Base-by-base conservation (phyloP, 2,113 vertebrate genomes). In the Cepphus grylle region DNA sequence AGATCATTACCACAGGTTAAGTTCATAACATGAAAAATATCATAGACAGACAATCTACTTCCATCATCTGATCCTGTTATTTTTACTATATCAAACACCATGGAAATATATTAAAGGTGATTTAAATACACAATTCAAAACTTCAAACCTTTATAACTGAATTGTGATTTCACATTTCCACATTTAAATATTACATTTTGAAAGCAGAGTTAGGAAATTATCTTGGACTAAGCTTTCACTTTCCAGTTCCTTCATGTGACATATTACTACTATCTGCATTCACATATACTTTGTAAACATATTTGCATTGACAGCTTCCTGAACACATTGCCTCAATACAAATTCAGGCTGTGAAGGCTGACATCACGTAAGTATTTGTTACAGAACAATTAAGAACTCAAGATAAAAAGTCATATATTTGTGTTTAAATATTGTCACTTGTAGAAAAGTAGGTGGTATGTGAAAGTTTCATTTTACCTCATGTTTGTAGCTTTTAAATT, bases 1-100 rank as follows among this genome's bases (percentile, higher is more conserved):
- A 97, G 91, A 92, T 93, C 63, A 84, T 83, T 81, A 96, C 67
- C 96, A 95, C 90, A 94, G 81, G 92, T 93, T 94, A 94, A 84
- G 90, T 88, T 95, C 73, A 77, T 87, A 95, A 79, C 78, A 90
- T 82, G 91, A 97, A 98, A 97, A 97, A 93, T 21, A 87, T 92
- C 55, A 92, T 42, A 49, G 45, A 84, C 69, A 66, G 59, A 83
- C 55, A 67, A 43, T 36, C 69, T 90, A 53, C 62, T 67, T 91
- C 77, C 87, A 90, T 88, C 96, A 94, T 70, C 81, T n/a, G 49
- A 90, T 94, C 53, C 30, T 94, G 74, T 12, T 17, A 21, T 73
- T 90, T 88, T 74, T 49, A 65, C 69, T 76, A 40, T 42, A 95
- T 85, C 52, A 89, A 92, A 81, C n/a, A n/a, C 30, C 34, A 34